These are phyloP conservation scores for Cinclus cinclus DNA, from an alignment of 2,113 vertebrate species.

Conservation along the genomic window DNA sequence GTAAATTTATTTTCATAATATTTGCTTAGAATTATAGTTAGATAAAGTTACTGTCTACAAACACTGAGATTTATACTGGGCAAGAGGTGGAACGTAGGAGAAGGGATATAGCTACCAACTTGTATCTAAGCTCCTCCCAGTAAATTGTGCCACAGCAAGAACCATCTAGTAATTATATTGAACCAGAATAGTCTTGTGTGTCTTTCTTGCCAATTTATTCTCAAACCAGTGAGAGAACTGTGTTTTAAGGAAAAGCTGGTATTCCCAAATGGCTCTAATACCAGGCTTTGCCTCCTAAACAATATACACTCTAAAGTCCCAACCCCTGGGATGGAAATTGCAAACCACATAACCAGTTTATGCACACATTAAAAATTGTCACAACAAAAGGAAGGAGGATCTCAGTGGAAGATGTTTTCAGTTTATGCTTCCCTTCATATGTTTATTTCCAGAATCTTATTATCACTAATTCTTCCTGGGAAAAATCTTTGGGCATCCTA, in stretches of 20 bases:
- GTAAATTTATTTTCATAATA: neutral
- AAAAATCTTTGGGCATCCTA: neutral
- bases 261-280: fast-evolving
- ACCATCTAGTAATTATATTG: neutral
- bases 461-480: neutral
- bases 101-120: neutral
- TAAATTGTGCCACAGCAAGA: neutral
- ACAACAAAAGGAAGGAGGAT: neutral
- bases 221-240: neutral
- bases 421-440: neutral
- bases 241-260: neutral
- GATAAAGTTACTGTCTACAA: neutral
- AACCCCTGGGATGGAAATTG: neutral
- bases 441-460: neutral
- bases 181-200: neutral
- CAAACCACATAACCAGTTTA: neutral
- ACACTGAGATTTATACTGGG: neutral
- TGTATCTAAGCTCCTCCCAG: neutral
- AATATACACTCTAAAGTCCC: neutral
- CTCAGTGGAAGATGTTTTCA: neutral
- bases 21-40: neutral
- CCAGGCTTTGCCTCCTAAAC: neutral
- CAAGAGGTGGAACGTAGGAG: neutral
- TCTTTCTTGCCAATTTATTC: neutral
- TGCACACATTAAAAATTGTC: neutral